Percentiles rank a stretch among this genome's conserved stretches.
Conservation (phyloP, 1,140 invertebrate species). For the Ooceraea biroi region DNA sequence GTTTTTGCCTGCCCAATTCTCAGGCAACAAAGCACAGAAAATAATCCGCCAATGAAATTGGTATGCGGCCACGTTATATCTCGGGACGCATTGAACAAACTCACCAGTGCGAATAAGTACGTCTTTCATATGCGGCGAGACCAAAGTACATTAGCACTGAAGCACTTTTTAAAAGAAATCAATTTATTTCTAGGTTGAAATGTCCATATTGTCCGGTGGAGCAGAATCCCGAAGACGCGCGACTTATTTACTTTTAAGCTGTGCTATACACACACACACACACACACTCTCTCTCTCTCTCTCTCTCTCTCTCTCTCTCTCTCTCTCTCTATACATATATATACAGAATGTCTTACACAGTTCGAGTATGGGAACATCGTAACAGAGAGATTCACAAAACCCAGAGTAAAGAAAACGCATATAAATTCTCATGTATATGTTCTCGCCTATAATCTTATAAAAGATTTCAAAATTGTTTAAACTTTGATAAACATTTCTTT, state of each 20-base stretch:
- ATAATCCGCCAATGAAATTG: slow-evolving; percentile 98
- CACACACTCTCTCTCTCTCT: too few relatives aligned
- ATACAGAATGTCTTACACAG: too few relatives aligned
- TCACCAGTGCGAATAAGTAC: slow-evolving; percentile 97
- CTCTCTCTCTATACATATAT: too few relatives aligned
- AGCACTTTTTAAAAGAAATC: slow-evolving; percentile 82
- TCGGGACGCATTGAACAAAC: slow-evolving; percentile 97
- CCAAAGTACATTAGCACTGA: slow-evolving; percentile 75
- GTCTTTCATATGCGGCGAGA: slow-evolving; percentile 75
- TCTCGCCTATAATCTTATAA: too few relatives aligned
- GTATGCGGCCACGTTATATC: slow-evolving; percentile 99
- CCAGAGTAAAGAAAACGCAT: too few relatives aligned
- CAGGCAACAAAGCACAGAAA: slow-evolving; percentile 97
- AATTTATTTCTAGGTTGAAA: slow-evolving; percentile 93
- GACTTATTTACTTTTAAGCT: slow-evolving; percentile 95
- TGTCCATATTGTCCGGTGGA: slow-evolving; percentile 99
- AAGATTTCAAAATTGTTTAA: too few relatives aligned
- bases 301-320: too few relatives aligned
- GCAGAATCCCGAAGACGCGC: slow-evolving; percentile 96
- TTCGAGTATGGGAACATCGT: too few relatives aligned
- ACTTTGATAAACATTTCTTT: too few relatives aligned
- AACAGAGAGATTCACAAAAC: too few relatives aligned
- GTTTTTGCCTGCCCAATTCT: slow-evolving; percentile 99
- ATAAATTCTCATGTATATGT: too few relatives aligned
- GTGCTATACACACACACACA: slow-evolving; percentile 76